A percentile compares a stretch with the other conserved stretches of the same genome.
phyloP scores from a whole-genome alignment of 2,113 vertebrate species.

The Otus sunia region DNA sequence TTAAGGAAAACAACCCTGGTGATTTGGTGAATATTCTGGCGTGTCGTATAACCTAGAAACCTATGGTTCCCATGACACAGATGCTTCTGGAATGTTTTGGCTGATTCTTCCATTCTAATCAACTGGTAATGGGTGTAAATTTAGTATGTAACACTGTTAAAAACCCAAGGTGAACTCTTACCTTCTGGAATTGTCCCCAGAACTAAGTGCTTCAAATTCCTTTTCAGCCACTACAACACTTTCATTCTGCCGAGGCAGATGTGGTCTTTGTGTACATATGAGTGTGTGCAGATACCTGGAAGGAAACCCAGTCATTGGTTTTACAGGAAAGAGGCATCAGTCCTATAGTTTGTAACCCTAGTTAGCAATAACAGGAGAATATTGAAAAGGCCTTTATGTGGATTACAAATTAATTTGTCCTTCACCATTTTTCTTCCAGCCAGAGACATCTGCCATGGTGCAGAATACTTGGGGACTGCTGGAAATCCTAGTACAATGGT shows the following conservation, averaged over 20 bases:
- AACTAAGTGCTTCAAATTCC: background rate
- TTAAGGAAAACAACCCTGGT: background rate
- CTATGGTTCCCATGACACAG: background rate
- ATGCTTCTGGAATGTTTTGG: slow-evolving; percentile 7
- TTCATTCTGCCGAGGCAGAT: background rate
- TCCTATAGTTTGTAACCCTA: background rate
- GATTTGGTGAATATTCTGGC: background rate
- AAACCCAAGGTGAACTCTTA: background rate
- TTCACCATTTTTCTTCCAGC: background rate
- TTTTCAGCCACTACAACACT: background rate
- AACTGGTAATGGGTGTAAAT: background rate
- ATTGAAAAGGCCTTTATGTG: background rate
- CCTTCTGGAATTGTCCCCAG: background rate
- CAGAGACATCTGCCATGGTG: background rate
- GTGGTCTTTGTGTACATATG: background rate
- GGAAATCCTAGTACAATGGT: background rate
- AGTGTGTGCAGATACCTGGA: background rate
- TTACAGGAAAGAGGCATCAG: background rate
- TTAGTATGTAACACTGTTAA: background rate
- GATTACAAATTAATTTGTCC: background rate
- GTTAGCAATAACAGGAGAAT: background rate
- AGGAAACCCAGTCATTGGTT: background rate
- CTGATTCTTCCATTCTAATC: background rate
- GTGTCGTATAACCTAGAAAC: background rate
- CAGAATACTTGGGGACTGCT: background rate